Evolutionary conservation across 2,888 invertebrate species (phyloP).

Genomic region (Hypomecis atomaria): DNA sequence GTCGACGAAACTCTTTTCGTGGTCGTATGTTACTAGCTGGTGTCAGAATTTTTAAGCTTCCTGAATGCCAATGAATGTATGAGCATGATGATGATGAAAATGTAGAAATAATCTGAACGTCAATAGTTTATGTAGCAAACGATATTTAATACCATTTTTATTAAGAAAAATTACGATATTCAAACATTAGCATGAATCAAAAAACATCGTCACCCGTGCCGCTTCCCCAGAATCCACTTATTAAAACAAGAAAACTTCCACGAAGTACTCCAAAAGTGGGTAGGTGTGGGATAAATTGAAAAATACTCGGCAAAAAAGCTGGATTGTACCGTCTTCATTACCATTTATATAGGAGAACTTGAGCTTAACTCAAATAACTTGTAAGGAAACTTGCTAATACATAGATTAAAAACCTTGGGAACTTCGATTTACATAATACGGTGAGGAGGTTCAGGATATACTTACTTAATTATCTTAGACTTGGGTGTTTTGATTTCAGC

Average conservation of each 20-base stretch:
- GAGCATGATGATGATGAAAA: too few relatives aligned
- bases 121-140: too few relatives aligned
- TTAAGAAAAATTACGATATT: background rate
- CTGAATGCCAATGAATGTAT: background rate
- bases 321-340: conserved; percentile 59
- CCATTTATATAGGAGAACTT: conserved; percentile 78
- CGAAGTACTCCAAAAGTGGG: conserved; percentile 50
- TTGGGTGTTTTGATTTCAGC: too few relatives aligned
- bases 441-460: conserved; percentile 9
- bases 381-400: conserved; percentile 61
- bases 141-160: background rate
- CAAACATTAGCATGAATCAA: conserved; percentile 34
- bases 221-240: conserved; percentile 40
- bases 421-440: conserved; percentile 43
- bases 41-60: background rate
- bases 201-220: conserved; percentile 32
- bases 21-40: too few relatives aligned
- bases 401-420: conserved; percentile 56
- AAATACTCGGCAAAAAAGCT: conserved; percentile 58
- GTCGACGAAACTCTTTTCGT: too few relatives aligned
- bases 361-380: conserved; percentile 56
- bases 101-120: too few relatives aligned
- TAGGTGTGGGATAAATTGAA: conserved; percentile 63
- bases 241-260: conserved; percentile 50
- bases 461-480: background rate